Percentiles rank a stretch among this genome's conserved stretches.
These are phyloP conservation scores for Cotesia congregata DNA, from an alignment of 2,888 invertebrate species.

Conservation along the genomic window DNA sequence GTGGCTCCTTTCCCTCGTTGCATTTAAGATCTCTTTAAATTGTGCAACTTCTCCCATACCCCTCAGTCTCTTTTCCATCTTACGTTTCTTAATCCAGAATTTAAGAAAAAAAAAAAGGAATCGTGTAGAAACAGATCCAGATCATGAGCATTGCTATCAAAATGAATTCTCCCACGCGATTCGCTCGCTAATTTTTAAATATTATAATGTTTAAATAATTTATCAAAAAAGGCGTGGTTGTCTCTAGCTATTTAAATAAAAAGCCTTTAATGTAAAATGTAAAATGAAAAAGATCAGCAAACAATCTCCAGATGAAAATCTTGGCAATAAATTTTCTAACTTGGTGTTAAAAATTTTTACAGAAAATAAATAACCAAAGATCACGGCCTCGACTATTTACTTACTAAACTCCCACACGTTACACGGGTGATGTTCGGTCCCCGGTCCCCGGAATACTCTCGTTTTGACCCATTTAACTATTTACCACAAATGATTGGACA, in stretches of 20 bases:
- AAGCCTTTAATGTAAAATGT: neutral
- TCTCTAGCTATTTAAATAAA: neutral
- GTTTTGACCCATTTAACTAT: slow-evolving; percentile 13
- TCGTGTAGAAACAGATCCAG: slow-evolving; percentile 24
- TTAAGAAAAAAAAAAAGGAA: slow-evolving; percentile 33
- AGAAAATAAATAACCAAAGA: slow-evolving; percentile 40
- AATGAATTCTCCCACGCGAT: slow-evolving; percentile 16
- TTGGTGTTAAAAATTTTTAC: neutral
- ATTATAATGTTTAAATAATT: slow-evolving; percentile 23
- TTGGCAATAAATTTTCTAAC: neutral
- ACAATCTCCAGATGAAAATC: neutral
- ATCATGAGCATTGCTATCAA: slow-evolving; percentile 20
- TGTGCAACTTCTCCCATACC: slow-evolving; percentile 49
- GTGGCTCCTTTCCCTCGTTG: slow-evolving; percentile 36
- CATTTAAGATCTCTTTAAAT: slow-evolving; percentile 53
- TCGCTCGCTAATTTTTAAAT: neutral
- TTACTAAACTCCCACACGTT: slow-evolving; percentile 49
- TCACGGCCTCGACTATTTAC: slow-evolving; percentile 46
- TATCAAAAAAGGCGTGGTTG: neutral
- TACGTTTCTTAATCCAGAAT: slow-evolving; percentile 40
- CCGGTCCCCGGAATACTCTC: neutral
- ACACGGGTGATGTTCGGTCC: slow-evolving; percentile 31
- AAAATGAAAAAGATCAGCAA: neutral
- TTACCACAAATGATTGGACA: slow-evolving; percentile 13
- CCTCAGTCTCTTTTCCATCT: slow-evolving; percentile 4